Base-by-base conservation (phyloP, 2,888 invertebrate species). In the Apotomis capreana region DNA sequence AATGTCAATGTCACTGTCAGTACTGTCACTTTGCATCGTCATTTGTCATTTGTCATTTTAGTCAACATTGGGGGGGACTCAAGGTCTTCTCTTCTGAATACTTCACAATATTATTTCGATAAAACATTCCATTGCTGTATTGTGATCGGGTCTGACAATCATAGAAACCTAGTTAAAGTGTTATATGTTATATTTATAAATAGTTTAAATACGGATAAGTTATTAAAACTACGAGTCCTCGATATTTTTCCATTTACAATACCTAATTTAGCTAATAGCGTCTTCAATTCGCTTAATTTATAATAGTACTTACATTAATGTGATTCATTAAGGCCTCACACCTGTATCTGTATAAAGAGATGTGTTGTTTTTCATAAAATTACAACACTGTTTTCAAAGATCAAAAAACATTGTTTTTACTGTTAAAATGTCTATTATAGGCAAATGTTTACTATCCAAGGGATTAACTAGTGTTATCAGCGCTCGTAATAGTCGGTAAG, bases 401-500 rank as follows among this genome's bases (percentile, higher is more conserved):
- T 44, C 3, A 15, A 3, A 26, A 4, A 40, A 55, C 5, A 0
- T 60, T 9, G 1, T 26, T 26, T 2, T 1, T 26, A 26, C 26
- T 26, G 26, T 15, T 37, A 68, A 68, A 40, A 71, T 71, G 71
- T 67, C 67, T 46, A 68, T 68, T 57, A 67, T 62, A 57, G 68
- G 71, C 36, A 71, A 71, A 57, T 68, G 51, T 52, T 57, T 71
- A 10, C 61, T 71, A 4, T 61, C 67, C 0, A 71, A 71, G 36
- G 67, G 67, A 12, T 57, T 61, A 51, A 13, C 37, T 4, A 61
- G 61, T 40, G 26, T 68, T 67, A 55, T 71, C 36, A 61, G 71
- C 9, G 67, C 61, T 4, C 71, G 57, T 44, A 71, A 68, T 57
- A 55, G 37, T 46, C 46, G 71, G 71, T 71, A 58, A 71, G 70